phyloP scores from a whole-genome alignment of 2,113 vertebrate genomes.

The Macroglossus sobrinus region DNA sequence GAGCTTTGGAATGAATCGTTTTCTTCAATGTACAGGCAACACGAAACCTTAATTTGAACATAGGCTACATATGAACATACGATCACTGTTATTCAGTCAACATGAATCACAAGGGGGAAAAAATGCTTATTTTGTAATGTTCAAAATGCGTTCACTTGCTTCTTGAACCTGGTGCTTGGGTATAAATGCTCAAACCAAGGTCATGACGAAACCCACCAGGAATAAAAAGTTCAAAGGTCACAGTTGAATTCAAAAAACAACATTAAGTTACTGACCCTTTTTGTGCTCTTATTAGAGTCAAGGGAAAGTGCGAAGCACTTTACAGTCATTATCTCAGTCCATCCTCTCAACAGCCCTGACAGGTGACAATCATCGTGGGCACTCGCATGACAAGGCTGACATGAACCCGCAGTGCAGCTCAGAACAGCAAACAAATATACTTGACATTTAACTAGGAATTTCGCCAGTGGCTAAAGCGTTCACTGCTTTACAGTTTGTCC shows the following conservation, averaged over 20 bases:
- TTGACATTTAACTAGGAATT: not conserved
- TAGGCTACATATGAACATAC: no score
- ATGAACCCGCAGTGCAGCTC: rapidly evolving
- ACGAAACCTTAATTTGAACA: not conserved
- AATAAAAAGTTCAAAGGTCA: not conserved
- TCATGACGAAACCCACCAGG: not conserved
- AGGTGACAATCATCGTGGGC: rapidly evolving
- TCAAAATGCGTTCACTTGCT: not conserved
- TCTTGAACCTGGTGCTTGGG: not conserved
- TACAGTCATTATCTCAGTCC: rapidly evolving
- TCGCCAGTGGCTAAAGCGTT: rapidly evolving
- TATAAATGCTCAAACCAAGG: not conserved
- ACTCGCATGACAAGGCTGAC: rapidly evolving
- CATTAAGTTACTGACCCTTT: no score
- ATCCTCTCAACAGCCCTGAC: rapidly evolving
- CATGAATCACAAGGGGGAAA: not conserved
- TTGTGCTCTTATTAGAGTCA: rapidly evolving
- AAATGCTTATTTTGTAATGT: not conserved
- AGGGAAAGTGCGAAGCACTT: not conserved
- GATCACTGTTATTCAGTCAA: not conserved
- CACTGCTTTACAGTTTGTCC: not conserved
- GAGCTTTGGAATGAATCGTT: not conserved
- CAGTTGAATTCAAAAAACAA: not conserved
- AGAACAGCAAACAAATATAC: not conserved
- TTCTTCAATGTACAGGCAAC: not conserved